Evolutionary conservation across 2,888 invertebrate species (phyloP).

Genomic region (Acrocyrtus sp.): DNA sequence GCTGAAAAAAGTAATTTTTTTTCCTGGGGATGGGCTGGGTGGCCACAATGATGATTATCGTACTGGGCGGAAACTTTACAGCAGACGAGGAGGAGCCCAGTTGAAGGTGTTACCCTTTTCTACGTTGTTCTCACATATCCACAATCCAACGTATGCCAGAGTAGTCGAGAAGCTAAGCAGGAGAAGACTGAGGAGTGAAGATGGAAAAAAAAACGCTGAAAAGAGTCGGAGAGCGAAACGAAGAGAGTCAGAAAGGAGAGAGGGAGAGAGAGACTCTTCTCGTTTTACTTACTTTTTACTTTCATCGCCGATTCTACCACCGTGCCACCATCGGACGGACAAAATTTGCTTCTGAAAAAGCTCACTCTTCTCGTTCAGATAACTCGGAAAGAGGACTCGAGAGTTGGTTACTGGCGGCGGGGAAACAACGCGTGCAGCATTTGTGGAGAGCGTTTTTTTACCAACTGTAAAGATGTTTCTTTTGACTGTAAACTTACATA

Average conservation of each 20-base stretch:
- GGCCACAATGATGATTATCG: slow-evolving; percentile 57
- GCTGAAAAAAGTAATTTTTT: no score
- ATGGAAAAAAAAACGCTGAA: background rate
- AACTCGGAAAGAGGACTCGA: slow-evolving; percentile 39
- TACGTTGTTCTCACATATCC: no score
- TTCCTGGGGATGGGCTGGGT: slow-evolving; percentile 60
- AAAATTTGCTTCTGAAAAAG: slow-evolving; percentile 20
- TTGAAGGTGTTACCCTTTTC: slow-evolving; percentile 58
- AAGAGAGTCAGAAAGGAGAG: no score
- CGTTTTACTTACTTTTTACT: no score
- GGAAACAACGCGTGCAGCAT: no score
- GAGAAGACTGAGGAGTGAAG: no score
- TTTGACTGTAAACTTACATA: no score
- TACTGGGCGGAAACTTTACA: slow-evolving; percentile 60
- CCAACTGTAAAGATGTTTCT: no score
- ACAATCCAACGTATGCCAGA: no score
- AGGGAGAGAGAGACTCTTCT: no score
- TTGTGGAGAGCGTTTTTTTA: no score
- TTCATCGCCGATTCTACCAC: slow-evolving; percentile 26
- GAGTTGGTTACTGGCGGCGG: slow-evolving; percentile 43
- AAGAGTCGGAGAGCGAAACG: background rate
- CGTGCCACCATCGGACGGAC: slow-evolving; percentile 50
- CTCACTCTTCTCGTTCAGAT: slow-evolving; percentile 14
- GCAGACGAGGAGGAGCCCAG: slow-evolving; percentile 61
- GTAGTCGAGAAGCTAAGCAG: no score